Percentiles rank a stretch among this genome's conserved stretches.
Evolutionary conservation across 2,113 vertebrate genomes (phyloP).

Genomic region (Mellivora capensis): DNA sequence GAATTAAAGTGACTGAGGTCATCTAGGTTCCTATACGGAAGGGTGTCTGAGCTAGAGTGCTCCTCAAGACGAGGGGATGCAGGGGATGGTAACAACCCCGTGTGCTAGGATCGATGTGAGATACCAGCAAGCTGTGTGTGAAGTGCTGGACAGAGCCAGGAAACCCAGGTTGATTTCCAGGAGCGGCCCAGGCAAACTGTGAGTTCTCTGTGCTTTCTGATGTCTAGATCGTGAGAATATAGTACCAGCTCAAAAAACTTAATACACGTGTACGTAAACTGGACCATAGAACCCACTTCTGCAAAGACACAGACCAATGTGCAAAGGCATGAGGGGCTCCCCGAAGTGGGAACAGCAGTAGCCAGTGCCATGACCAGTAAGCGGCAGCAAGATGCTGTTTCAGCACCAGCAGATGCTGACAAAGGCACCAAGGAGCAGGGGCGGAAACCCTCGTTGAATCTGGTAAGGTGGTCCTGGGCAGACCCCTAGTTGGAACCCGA

Average conservation of each 20-base stretch:
- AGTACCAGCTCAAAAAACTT: neutral
- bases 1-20: neutral
- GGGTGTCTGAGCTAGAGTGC: neutral
- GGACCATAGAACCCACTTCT: neutral
- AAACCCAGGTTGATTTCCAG: neutral
- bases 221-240: neutral
- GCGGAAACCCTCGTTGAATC: neutral
- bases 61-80: neutral
- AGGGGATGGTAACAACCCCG: fast-evolving
- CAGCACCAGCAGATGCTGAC: neutral
- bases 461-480: too few species aligned
- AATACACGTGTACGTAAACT: neutral
- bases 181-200: neutral
- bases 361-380: neutral
- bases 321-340: neutral
- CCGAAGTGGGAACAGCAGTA: neutral
- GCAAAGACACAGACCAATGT: neutral
- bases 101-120: neutral
- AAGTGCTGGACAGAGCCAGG: neutral
- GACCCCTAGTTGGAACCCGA: neutral
- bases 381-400: neutral
- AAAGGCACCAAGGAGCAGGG: neutral
- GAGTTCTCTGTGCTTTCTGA: neutral
- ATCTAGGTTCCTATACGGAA: fast-evolving
- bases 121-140: neutral